Evolutionary conservation across 2,888 invertebrate genomes (phyloP).

Genomic region (Corythucha ciliata): DNA sequence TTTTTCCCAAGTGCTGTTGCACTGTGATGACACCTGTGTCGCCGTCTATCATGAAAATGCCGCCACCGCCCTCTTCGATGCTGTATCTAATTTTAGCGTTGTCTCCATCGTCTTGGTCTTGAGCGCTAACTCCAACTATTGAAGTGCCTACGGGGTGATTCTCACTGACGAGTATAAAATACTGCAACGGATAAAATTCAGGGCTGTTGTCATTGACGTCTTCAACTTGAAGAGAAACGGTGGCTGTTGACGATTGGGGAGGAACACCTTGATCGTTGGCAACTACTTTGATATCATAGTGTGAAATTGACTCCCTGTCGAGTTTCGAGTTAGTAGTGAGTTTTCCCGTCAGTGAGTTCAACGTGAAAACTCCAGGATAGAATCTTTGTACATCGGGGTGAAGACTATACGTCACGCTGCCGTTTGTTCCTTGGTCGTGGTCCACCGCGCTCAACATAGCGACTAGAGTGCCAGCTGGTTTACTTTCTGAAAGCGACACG

Average conservation of each 20-base stretch:
- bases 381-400: conserved; percentile 65
- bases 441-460: conserved; percentile 78
- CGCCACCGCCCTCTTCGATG: conserved; percentile 69
- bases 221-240: conserved; percentile 65
- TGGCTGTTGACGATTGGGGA: conserved; percentile 81
- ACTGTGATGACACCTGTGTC: conserved; percentile 65
- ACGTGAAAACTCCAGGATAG: conserved; percentile 73
- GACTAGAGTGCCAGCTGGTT: conserved; percentile 67
- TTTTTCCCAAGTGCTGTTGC: conserved; percentile 53
- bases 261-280: conserved; percentile 88
- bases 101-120: conserved; percentile 78
- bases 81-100: conserved; percentile 72
- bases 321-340: conserved; percentile 65
- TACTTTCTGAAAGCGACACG: conserved; percentile 69
- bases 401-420: conserved; percentile 74
- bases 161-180: conserved; percentile 67
- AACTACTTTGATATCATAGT: conserved; percentile 73
- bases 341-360: conserved; percentile 78
- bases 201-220: conserved; percentile 92
- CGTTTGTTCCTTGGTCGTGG: conserved; percentile 88
- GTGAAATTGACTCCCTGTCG: conserved; percentile 69
- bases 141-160: conserved; percentile 54
- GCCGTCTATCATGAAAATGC: conserved; percentile 68
- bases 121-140: conserved; percentile 66
- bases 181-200: conserved; percentile 79